phyloP scores from a whole-genome alignment of 2,797 vertebrate genomes.

The Acanthopagrus latus region DNA sequence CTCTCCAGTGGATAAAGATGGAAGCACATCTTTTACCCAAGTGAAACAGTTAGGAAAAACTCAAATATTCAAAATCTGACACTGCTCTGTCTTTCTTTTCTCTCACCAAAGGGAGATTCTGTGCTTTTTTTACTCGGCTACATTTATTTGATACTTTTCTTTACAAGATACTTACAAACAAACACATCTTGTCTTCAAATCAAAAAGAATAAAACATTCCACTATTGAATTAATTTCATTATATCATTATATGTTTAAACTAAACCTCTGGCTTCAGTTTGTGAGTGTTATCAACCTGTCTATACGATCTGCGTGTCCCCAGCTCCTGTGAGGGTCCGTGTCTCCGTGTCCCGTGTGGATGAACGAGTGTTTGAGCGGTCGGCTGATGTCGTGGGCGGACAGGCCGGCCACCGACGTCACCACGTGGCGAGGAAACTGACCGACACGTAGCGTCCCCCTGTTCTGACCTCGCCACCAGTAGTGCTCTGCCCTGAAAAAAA shows the following conservation, averaged over 20 bases:
- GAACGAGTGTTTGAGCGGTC: slow-evolving; percentile 98
- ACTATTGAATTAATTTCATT: too few relatives aligned
- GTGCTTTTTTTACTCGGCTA: too few relatives aligned
- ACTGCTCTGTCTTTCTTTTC: too few relatives aligned
- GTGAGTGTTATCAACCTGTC: slow-evolving; percentile 88
- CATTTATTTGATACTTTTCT: too few relatives aligned
- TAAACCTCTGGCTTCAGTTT: fast-evolving
- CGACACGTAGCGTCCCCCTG: slow-evolving; percentile 92
- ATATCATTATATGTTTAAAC: neutral
- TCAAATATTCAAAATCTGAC: neutral
- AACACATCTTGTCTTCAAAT: too few relatives aligned
- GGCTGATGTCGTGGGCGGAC: slow-evolving; percentile 98
- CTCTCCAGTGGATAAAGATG: slow-evolving; percentile 65
- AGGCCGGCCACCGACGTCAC: slow-evolving; percentile 97
- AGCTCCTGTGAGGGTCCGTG: slow-evolving; percentile 96
- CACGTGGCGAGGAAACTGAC: slow-evolving; percentile 96
- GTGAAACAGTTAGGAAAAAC: neutral
- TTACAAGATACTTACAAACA: too few relatives aligned
- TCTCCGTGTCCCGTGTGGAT: slow-evolving; percentile 99
- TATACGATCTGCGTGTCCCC: slow-evolving; percentile 97
- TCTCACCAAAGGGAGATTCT: too few relatives aligned
- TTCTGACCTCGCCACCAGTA: slow-evolving; percentile 99
- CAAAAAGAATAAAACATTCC: neutral
- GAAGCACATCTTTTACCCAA: neutral
- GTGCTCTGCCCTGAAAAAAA: slow-evolving; percentile 92